A percentile compares a stretch with the other conserved stretches of the same genome.
Evolutionary conservation across 2,113 vertebrate genomes (phyloP).

Genomic region (Apaloderma vittatum): DNA sequence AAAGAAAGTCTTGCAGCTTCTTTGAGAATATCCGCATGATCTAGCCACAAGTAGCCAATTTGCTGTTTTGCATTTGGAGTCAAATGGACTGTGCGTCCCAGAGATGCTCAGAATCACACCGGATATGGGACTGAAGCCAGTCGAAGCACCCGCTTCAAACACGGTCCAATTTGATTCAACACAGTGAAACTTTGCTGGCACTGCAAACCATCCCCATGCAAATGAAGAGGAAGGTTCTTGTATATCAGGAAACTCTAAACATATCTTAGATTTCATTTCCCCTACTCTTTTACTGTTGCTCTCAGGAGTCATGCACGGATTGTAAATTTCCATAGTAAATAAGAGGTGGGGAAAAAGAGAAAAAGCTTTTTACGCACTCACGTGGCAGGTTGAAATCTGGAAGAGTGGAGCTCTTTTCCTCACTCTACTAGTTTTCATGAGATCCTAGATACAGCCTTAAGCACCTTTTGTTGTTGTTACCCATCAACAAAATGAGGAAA

Average conservation of each 20-base stretch:
- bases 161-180: neutral
- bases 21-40: neutral
- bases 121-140: neutral
- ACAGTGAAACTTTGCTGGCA: neutral
- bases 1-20: neutral
- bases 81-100: neutral
- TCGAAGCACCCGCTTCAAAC: neutral
- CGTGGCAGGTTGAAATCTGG: neutral
- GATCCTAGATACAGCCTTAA: neutral
- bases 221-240: neutral
- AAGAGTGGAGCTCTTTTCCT: neutral
- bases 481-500: neutral
- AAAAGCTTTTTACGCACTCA: neutral
- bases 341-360: neutral
- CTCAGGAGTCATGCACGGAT: neutral
- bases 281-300: neutral
- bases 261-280: neutral
- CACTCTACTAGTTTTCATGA: neutral
- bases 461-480: neutral
- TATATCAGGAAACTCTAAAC: neutral
- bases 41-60: neutral
- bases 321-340: neutral
- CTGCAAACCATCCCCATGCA: neutral
- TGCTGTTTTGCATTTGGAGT: neutral
- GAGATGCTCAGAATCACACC: neutral